Conservation (phyloP, 2,888 invertebrate species). For the Bhutanitis thaidina region DNA sequence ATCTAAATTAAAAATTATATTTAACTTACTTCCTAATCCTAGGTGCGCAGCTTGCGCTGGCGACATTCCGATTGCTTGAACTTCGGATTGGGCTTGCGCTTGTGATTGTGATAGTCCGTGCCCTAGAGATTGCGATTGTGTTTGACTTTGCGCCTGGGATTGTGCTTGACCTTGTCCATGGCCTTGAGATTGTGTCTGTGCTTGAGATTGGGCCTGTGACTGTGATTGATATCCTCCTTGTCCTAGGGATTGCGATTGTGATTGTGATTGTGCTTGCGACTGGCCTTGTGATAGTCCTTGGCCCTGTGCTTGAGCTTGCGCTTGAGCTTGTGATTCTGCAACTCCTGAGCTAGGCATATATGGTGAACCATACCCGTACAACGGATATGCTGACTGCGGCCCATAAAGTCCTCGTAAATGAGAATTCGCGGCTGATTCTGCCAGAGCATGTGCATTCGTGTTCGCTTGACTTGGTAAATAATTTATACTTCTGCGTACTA, state of each 20-base stretch:
- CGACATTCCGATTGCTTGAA: not conserved
- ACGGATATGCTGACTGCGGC: not conserved
- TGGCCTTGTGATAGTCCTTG: slow-evolving; percentile 1
- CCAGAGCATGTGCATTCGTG: slow-evolving; percentile 8
- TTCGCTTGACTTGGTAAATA: not conserved
- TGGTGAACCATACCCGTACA: not conserved
- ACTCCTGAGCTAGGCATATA: not conserved
- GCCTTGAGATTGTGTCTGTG: slow-evolving; percentile 1
- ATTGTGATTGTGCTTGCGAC: slow-evolving; percentile 4
- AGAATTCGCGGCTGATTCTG: not conserved
- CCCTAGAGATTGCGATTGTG: too few species aligned
- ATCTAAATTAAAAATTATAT: too few species aligned
- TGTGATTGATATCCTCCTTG: slow-evolving; percentile 1
- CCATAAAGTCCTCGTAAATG: not conserved
- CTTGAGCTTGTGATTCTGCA: not conserved
- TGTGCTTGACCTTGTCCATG: slow-evolving; percentile 12
- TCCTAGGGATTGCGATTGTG: not conserved
- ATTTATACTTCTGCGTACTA: not conserved
- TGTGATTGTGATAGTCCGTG: not conserved
- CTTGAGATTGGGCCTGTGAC: slow-evolving; percentile 1
- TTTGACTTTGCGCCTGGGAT: not conserved
- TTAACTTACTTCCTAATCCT: not conserved
- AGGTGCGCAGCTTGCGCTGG: not conserved
- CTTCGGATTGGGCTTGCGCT: not conserved
- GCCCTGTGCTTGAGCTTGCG: not conserved